Base-by-base conservation (phyloP, 2,113 vertebrate species). In the Oxyura jamaicensis region DNA sequence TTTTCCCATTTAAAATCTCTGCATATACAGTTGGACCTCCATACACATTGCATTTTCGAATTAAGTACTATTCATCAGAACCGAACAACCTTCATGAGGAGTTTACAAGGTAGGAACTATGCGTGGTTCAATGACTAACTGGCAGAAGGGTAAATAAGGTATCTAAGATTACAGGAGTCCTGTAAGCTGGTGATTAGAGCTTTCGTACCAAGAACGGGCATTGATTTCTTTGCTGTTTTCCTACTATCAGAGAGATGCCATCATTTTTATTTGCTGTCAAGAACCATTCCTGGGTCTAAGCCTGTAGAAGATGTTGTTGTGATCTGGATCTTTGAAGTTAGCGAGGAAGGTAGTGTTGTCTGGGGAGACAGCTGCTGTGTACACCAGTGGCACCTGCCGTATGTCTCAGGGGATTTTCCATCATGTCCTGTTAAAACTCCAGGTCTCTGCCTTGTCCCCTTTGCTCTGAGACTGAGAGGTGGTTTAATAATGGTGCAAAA, bases 51-150 rank as follows among this genome's bases (percentile, higher is more conserved):
- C 99, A 99, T 97, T 99, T 99, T 97, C 98, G 99, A 92, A 99
- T 99, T 90, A 99, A 99, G 96, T 99, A 99, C 97, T 99, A 99
- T 93, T 99, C 99, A 10, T 99, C 99, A 35, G 99, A 99, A 95
- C 99, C 99, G 36, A 99, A 99, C 97, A 99, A 99, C 97, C 99
- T 99, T 92, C 99, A 98, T 14, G 99, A 99, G 96, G 99, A 99
- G 98, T 99, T 99, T 96, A 99, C 99, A 97, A 99, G 99, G 99
- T 99, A 99, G 95, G 98, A 94, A 33, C 63, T 36, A 2, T 6
- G 58, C 9, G 0, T 79, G 71, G 22, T 31, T 36, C 31, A 33
- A 2, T 29, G 44, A 14, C 33, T 71, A 36, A 33, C 53, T 71
- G 12, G 39, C 42, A 10, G 39, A 48, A 11, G 29, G 62, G 55